A percentile compares a stretch with the other conserved stretches of the same genome.
Evolutionary conservation across 2,888 invertebrate genomes (phyloP).

Genomic region (Eristalis arbustorum): DNA sequence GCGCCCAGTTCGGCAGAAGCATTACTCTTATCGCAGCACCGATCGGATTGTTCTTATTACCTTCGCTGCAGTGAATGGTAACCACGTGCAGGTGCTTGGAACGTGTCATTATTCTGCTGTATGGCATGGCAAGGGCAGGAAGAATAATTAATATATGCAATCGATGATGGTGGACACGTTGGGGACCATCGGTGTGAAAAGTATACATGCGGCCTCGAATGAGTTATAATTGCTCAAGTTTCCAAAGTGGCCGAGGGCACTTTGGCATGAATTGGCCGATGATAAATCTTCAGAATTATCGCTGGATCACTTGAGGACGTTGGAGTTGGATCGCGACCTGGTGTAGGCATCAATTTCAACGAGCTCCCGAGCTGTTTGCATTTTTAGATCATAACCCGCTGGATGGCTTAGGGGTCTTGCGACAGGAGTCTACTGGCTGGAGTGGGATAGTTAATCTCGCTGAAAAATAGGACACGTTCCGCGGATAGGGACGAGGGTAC

Average conservation of each 20-base stretch:
- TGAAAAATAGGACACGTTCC: background rate
- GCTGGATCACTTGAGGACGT: background rate
- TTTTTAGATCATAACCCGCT: background rate
- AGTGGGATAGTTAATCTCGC: background rate
- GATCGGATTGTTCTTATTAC: constrained; percentile 66
- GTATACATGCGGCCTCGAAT: constrained; percentile 13
- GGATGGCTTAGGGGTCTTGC: background rate
- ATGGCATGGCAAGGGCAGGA: constrained; percentile 21
- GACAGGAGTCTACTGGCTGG: background rate
- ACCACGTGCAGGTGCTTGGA: constrained; percentile 56
- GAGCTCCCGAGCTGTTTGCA: background rate
- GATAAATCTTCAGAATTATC: background rate
- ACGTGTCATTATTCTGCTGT: constrained; percentile 60
- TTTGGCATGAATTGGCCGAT: background rate
- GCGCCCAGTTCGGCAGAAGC: constrained; percentile 61
- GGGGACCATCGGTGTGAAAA: constrained; percentile 40
- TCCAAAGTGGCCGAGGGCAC: background rate
- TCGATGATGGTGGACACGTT: constrained; percentile 42
- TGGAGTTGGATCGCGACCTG: background rate
- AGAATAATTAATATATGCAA: constrained; percentile 60
- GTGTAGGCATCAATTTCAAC: background rate
- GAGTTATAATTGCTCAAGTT: constrained; percentile 37
- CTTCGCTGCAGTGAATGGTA: constrained; percentile 15
- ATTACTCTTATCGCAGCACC: constrained; percentile 53
- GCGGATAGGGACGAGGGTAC: too few species aligned